Evolutionary conservation across 2,113 vertebrate species (phyloP).

Genomic region (Amphiprion ocellaris): DNA sequence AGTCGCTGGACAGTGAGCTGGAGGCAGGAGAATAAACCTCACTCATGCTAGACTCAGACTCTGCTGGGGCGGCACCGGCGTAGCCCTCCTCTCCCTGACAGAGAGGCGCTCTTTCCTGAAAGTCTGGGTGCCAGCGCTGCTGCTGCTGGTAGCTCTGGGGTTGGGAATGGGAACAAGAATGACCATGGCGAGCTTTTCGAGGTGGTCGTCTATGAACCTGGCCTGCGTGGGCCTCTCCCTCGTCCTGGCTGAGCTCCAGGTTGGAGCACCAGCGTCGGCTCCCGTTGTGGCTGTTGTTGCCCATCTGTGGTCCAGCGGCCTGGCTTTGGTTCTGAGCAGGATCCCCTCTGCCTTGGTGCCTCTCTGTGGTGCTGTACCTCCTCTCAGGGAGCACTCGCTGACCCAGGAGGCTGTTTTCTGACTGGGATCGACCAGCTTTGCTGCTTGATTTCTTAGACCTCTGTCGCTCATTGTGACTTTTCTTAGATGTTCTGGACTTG

Average conservation of each 20-base stretch:
- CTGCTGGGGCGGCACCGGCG: slow-evolving; percentile 46
- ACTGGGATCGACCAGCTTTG: slow-evolving; percentile 87
- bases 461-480: slow-evolving; percentile 81
- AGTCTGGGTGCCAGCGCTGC: slow-evolving; percentile 68
- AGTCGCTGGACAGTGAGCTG: slow-evolving; percentile 90
- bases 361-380: slow-evolving; percentile 86
- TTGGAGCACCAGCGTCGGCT: slow-evolving; percentile 90
- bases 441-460: slow-evolving; percentile 77
- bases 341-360: slow-evolving; percentile 64
- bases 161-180: slow-evolving; percentile 51
- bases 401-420: slow-evolving; percentile 88
- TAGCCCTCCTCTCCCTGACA: slow-evolving; percentile 75
- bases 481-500: slow-evolving; percentile 78
- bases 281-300: slow-evolving; percentile 36
- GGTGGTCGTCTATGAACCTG: slow-evolving; percentile 57
- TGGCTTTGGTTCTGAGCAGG: slow-evolving; percentile 67
- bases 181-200: slow-evolving; percentile 62
- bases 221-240: slow-evolving; percentile 59
- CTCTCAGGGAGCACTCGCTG: slow-evolving; percentile 79
- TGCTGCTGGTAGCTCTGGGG: slow-evolving; percentile 55
- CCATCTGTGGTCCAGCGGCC: slow-evolving; percentile 59
- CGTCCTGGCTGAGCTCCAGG: slow-evolving; percentile 89
- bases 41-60: slow-evolving; percentile 88
- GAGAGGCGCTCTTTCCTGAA: slow-evolving; percentile 74
- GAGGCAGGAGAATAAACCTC: slow-evolving; percentile 88